A percentile compares a stretch with the other conserved stretches of the same genome.
Conservation (phyloP, 92 coral and sea anemone species). For the Galaxea fascicularis region DNA sequence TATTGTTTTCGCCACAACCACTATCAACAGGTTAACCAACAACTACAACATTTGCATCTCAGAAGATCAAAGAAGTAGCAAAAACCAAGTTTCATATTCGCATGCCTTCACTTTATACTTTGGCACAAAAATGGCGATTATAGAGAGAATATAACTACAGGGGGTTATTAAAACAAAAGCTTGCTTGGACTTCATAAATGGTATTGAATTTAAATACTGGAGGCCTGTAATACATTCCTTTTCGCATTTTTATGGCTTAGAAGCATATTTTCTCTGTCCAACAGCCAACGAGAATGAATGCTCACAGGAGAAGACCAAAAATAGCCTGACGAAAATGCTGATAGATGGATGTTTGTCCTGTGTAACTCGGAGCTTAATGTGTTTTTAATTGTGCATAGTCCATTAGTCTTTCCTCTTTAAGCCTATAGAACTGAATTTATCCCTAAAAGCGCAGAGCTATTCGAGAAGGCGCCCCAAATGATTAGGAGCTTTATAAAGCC, state of each 20-base stretch:
- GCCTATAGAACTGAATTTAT: neutral
- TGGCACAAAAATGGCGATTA: too few relatives aligned
- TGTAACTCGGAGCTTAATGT: conserved; percentile 52
- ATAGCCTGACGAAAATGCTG: conserved; percentile 25
- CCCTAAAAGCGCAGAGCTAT: conserved; percentile 8
- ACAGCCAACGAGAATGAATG: neutral
- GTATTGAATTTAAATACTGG: neutral
- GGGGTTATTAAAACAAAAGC: conserved; percentile 37
- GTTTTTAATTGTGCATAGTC: conserved; percentile 71
- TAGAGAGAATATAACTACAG: conserved; percentile 25
- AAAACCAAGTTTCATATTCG: too few relatives aligned
- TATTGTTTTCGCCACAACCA: too few relatives aligned
- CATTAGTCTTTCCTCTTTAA: conserved; percentile 43
- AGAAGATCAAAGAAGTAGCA: too few relatives aligned
- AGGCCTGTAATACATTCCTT: conserved; percentile 11
- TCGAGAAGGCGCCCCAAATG: neutral
- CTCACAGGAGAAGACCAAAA: neutral
- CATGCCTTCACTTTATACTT: too few relatives aligned
- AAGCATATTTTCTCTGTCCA: neutral
- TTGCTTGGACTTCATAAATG: neutral
- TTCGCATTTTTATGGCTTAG: conserved; percentile 3
- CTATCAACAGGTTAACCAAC: too few relatives aligned
- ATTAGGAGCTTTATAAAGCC: neutral
- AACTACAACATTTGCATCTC: too few relatives aligned
- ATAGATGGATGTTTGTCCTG: conserved; percentile 29